These are phyloP conservation scores for Gibbula magus DNA, from an alignment of 2,888 invertebrate species.

Conservation along the genomic window DNA sequence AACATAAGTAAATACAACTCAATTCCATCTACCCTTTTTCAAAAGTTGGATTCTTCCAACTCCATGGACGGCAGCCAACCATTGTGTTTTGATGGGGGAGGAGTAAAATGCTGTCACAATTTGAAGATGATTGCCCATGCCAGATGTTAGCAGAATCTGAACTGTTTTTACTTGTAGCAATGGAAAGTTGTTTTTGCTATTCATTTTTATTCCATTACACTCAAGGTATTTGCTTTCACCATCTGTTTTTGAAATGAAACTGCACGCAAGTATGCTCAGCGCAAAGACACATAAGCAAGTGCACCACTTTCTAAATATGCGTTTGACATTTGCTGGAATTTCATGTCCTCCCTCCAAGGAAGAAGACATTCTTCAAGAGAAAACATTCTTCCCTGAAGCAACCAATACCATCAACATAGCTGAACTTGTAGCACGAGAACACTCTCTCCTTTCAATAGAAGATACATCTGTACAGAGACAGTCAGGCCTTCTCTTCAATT, in stretches of 20 bases:
- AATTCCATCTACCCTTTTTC: too few species aligned
- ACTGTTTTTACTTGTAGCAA: not conserved
- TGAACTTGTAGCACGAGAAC: too few species aligned
- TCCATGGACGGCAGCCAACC: not conserved
- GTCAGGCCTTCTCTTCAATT: too few species aligned
- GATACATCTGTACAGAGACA: too few species aligned
- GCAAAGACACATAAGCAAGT: slow-evolving; percentile 8
- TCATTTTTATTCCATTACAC: slow-evolving; percentile 13
- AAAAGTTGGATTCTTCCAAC: not conserved
- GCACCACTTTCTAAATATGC: not conserved
- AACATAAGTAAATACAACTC: too few species aligned
- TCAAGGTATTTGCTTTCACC: not conserved
- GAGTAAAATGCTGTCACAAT: not conserved
- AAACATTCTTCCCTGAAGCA: too few species aligned
- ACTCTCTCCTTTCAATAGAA: too few species aligned
- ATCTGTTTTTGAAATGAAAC: slow-evolving; percentile 5
- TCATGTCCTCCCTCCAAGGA: not conserved
- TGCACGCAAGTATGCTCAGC: not conserved
- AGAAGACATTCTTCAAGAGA: not conserved
- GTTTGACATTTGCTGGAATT: slow-evolving; percentile 10
- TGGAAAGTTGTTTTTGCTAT: not conserved
- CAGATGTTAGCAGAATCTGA: slow-evolving; percentile 1
- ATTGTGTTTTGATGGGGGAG: not conserved
- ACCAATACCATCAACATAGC: too few species aligned
- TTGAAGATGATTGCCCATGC: not conserved